Conservation (phyloP, 2,797 vertebrate genomes). For the Coranthus polyacanthus region DNA sequence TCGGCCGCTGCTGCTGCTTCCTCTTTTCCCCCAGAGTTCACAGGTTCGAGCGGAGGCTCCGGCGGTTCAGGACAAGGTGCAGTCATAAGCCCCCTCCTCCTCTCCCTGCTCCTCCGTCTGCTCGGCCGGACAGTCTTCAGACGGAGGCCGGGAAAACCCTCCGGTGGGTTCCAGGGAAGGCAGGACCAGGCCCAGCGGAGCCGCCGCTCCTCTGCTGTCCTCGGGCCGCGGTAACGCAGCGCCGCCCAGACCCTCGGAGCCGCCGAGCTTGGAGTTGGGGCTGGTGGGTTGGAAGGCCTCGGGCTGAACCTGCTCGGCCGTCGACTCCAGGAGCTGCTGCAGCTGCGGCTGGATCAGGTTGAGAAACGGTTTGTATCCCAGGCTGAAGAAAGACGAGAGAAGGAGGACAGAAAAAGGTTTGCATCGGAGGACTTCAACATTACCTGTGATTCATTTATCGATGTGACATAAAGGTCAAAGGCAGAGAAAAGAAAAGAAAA, state of each 20-base stretch:
- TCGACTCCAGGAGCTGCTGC: slow-evolving; percentile 90
- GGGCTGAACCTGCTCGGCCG: slow-evolving; percentile 88
- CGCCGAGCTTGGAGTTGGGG: slow-evolving; percentile 84
- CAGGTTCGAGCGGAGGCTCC: slow-evolving; percentile 38
- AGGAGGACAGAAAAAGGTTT: too few species aligned
- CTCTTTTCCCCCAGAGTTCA: slow-evolving; percentile 37
- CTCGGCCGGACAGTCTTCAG: slow-evolving; percentile 83
- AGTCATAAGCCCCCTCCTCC: slow-evolving; percentile 93
- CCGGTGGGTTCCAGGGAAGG: slow-evolving; percentile 81
- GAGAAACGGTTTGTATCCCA: slow-evolving; percentile 97
- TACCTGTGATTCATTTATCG: too few species aligned
- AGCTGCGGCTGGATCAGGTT: slow-evolving; percentile 94
- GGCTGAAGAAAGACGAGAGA: slow-evolving; percentile 78
- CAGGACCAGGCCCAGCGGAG: slow-evolving; percentile 79
- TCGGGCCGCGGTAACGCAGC: slow-evolving; percentile 78
- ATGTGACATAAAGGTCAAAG: too few species aligned
- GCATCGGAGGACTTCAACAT: too few species aligned
- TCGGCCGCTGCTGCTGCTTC: slow-evolving; percentile 38
- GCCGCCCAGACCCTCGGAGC: slow-evolving; percentile 76
- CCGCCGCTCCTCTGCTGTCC: slow-evolving; percentile 84
- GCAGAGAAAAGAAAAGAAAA: too few species aligned
- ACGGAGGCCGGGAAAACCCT: slow-evolving; percentile 74
- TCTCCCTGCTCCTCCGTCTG: slow-evolving; percentile 86
- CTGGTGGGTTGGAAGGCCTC: slow-evolving; percentile 91
- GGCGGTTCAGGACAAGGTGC: slow-evolving; percentile 89